phyloP scores from a whole-genome alignment of 2,113 vertebrate genomes.

The Irena cyanogastra region DNA sequence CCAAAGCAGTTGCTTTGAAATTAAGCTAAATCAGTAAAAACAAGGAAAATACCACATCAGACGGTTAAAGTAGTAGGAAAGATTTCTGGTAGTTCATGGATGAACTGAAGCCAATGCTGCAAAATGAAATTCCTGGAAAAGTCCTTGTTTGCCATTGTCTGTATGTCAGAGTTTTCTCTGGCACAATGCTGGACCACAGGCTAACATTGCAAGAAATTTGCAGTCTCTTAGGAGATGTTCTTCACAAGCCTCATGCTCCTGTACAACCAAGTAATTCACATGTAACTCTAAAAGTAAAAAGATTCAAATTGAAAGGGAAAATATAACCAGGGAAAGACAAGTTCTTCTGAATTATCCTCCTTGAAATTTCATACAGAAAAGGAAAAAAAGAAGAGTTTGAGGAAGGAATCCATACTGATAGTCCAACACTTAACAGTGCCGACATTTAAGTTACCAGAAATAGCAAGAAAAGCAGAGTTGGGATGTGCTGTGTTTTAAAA shows the following conservation, averaged over 20 bases:
- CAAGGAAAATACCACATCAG: neutral
- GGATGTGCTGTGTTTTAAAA: neutral
- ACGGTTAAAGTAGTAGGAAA: neutral
- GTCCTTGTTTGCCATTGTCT: neutral
- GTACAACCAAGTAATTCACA: neutral
- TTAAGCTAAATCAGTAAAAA: neutral
- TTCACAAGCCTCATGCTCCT: neutral
- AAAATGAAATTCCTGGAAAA: neutral
- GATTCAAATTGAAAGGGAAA: neutral
- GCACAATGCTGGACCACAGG: neutral
- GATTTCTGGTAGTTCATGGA: neutral
- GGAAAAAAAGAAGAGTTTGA: neutral
- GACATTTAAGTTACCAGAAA: neutral
- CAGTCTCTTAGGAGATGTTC: neutral
- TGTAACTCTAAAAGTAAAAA: neutral
- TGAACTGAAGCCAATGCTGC: neutral
- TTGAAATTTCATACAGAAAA: neutral
- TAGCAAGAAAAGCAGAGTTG: neutral
- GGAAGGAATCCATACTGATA: neutral
- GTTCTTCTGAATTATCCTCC: neutral
- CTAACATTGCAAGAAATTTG: neutral
- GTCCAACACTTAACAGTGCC: neutral
- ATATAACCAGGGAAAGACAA: neutral
- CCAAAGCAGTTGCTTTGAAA: neutral
- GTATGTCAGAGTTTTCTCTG: neutral